Base-by-base conservation (phyloP, 2,888 invertebrate species). In the Agrotis segetum region DNA sequence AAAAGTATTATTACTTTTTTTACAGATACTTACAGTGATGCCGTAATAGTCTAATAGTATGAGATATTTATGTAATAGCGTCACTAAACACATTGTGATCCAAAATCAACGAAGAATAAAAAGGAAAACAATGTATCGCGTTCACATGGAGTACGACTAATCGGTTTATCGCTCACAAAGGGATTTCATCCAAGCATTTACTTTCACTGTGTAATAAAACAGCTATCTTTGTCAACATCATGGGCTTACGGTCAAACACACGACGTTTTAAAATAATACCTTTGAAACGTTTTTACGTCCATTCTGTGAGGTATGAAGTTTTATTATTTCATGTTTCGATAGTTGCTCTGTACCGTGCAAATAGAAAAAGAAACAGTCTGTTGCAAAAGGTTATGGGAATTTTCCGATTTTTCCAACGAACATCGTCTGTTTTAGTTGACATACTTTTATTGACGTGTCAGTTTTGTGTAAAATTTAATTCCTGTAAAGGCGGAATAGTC, bases 141-240 rank as follows among this genome's bases (percentile, higher is more conserved):
- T 49, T 63, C 40, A 47, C 47, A 72, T 55, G 56, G 17, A 56
- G 49, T 19, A 56, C 17, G 47, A 46, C 67, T 46, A 74, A 74
- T 56, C 44, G 44, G 29, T 66, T 56, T 74, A 72, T 47, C 16
- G 49, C 49, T 21, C 14, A 66, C 74, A 74, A 49, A 72, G 47
- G 21, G 49, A 46, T 44, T 74, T 19, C 34, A 14, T 17, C 52
- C 24, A 47, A 71, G 44, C 46, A 60, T 46, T 21, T 65, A 56
- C 24, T 14, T 58, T 47, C n/a, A 44, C 21, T 44, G 29, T 21
- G 49, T 29, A 64, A 74, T 64, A 74, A 63, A 64, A 64, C 24
- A 21, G 44, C 21, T 24, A n/a, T 11, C n/a, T 74, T 65, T 58
- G 29, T 50, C 50, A 17, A 34, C 19, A 21, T 24, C 56, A 55